Conservation (phyloP, 1,140 invertebrate species). For the Saccostrea cuccullata region DNA sequence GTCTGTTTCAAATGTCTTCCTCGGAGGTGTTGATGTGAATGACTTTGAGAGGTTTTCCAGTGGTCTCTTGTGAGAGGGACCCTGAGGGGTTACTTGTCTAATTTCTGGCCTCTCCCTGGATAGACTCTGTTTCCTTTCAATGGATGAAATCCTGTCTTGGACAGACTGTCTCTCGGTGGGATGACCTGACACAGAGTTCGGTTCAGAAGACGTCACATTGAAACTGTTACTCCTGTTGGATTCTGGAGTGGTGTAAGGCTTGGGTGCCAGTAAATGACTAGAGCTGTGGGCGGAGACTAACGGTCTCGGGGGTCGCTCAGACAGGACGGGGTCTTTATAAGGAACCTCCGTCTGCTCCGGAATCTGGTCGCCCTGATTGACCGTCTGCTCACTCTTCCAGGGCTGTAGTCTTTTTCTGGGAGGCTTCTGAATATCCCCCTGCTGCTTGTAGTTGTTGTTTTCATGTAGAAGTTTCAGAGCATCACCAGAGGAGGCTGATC, state of each 20-base stretch:
- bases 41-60: constrained; percentile 5
- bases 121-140: constrained; percentile 54
- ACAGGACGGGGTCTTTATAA: constrained; percentile 27
- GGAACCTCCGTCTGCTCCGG: constrained; percentile 13
- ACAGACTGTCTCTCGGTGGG: constrained; percentile 52
- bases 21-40: neutral
- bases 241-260: constrained; percentile 47
- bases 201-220: constrained; percentile 6
- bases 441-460: constrained; percentile 51
- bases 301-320: constrained; percentile 15
- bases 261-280: constrained; percentile 49
- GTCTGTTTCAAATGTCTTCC: constrained; percentile 6
- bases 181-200: neutral
- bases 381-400: constrained; percentile 44
- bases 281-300: constrained; percentile 46
- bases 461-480: constrained; percentile 53
- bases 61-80: neutral
- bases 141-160: constrained; percentile 53
- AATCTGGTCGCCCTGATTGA: constrained; percentile 27
- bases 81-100: neutral
- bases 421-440: constrained; percentile 56
- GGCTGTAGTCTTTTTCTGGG: constrained; percentile 58
- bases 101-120: constrained; percentile 19
- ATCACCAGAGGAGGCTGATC: constrained; percentile 65
- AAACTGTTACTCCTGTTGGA: constrained; percentile 20